Percentiles rank a stretch among this genome's conserved stretches.
Evolutionary conservation across 2,888 invertebrate species (phyloP).

Genomic region (Zygogramma bicolorata): DNA sequence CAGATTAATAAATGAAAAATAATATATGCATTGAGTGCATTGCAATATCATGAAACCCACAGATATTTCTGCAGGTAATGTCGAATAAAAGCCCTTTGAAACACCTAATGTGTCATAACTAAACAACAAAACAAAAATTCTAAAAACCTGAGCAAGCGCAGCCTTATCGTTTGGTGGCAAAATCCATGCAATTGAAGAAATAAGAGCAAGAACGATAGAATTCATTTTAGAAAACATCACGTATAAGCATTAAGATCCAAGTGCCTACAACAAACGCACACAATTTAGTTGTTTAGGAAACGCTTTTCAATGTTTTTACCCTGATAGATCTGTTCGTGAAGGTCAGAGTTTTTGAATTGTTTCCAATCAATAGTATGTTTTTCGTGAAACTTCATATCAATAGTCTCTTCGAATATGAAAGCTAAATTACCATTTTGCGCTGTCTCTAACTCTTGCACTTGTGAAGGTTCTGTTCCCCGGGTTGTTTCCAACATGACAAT

Average conservation of each 20-base stretch:
- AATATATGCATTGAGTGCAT: too few species aligned
- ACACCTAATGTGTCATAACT: too few species aligned
- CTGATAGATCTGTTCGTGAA: slow-evolving; percentile 35
- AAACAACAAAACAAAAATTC: not conserved
- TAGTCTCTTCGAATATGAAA: slow-evolving; percentile 50
- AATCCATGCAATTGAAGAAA: too few species aligned
- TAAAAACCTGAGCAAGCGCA: not conserved
- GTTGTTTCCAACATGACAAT: not conserved
- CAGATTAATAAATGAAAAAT: too few species aligned
- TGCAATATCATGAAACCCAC: too few species aligned
- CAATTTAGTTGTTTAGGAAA: slow-evolving; percentile 11
- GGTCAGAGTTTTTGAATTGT: slow-evolving; percentile 33
- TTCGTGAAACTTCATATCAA: slow-evolving; percentile 22
- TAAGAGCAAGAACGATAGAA: too few species aligned
- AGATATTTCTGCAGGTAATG: too few species aligned
- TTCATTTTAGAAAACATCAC: too few species aligned
- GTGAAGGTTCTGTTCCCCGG: not conserved
- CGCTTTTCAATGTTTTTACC: slow-evolving; percentile 19
- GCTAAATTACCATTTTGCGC: slow-evolving; percentile 27
- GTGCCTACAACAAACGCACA: slow-evolving; percentile 22
- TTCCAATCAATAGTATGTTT: slow-evolving; percentile 44
- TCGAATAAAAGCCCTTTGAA: too few species aligned
- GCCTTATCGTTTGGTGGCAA: not conserved
- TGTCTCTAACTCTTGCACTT: slow-evolving; percentile 19
- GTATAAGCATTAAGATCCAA: not conserved